These are phyloP conservation scores for Corythornis vintsioides DNA, from an alignment of 2,113 vertebrate genomes.

Conservation along the genomic window DNA sequence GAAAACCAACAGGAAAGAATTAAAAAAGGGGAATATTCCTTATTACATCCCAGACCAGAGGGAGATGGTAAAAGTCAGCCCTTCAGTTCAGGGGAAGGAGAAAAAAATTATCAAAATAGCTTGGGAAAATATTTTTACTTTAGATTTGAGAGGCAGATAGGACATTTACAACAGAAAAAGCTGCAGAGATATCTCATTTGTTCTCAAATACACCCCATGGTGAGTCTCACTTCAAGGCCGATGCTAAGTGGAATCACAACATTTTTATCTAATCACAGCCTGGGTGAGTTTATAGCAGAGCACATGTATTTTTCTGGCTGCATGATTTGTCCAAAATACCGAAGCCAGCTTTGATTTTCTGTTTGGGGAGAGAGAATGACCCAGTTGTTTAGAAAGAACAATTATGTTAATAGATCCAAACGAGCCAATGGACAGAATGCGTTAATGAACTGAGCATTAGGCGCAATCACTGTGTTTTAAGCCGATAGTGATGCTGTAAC, in stretches of 20 bases:
- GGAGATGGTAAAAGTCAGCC: not conserved
- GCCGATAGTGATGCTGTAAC: constrained; percentile 29
- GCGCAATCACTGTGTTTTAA: constrained; percentile 65
- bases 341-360: constrained; percentile 66
- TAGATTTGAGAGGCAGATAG: not conserved
- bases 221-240: not conserved
- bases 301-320: not conserved
- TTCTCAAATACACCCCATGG: not conserved
- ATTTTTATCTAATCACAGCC: not conserved
- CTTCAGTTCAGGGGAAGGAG: not conserved
- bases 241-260: not conserved
- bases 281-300: not conserved
- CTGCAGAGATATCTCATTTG: not conserved
- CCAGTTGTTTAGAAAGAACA: constrained; percentile 77
- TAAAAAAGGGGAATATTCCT: constrained; percentile 4
- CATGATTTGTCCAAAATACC: constrained; percentile 44
- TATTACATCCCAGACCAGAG: not conserved
- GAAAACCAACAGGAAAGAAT: not conserved
- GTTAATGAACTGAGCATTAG: constrained; percentile 73
- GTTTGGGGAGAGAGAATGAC: constrained; percentile 69
- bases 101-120: not conserved
- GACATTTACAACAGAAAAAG: constrained; percentile 27
- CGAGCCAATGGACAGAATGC: constrained; percentile 67
- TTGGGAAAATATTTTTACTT: constrained; percentile 21
- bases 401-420: constrained; percentile 80